Conservation (phyloP, 1,140 invertebrate species). For the Lepidurus packardi region DNA sequence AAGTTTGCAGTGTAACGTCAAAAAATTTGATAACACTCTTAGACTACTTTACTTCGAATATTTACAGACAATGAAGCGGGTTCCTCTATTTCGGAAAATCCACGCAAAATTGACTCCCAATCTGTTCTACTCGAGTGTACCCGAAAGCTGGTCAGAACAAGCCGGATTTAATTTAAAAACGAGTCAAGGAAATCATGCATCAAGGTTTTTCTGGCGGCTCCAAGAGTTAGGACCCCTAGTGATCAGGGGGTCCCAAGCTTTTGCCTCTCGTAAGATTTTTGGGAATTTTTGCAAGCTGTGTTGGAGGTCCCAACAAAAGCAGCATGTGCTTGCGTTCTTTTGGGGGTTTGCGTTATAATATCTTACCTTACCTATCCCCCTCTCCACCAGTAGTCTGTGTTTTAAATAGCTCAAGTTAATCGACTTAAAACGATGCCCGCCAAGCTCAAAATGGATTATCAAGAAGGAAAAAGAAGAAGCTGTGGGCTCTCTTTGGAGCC, state of each 20-base stretch:
- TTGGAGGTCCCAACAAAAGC: conserved; percentile 7
- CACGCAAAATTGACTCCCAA: too few relatives aligned
- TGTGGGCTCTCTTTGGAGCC: not conserved
- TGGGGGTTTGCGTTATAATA: not conserved
- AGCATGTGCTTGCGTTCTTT: not conserved
- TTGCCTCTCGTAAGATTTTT: too few relatives aligned
- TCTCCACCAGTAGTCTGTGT: not conserved
- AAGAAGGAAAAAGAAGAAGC: not conserved
- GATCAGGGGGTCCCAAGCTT: not conserved
- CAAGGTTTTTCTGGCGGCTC: too few relatives aligned
- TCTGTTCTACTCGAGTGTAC: too few relatives aligned
- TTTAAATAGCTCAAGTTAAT: conserved; percentile 16
- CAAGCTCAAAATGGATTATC: not conserved
- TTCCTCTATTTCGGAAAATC: too few relatives aligned
- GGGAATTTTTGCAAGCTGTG: not conserved
- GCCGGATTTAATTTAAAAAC: too few relatives aligned
- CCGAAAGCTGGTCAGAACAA: too few relatives aligned
- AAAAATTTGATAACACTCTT: too few relatives aligned
- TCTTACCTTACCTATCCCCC: not conserved
- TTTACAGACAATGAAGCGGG: too few relatives aligned
- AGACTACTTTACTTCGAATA: too few relatives aligned
- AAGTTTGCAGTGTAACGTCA: too few relatives aligned
- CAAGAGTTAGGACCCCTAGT: not conserved
- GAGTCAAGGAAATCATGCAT: too few relatives aligned
- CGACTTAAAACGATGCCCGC: not conserved